These are phyloP conservation scores for Neodiprion pinetum DNA, from an alignment of 1,140 invertebrate species.

Conservation along the genomic window DNA sequence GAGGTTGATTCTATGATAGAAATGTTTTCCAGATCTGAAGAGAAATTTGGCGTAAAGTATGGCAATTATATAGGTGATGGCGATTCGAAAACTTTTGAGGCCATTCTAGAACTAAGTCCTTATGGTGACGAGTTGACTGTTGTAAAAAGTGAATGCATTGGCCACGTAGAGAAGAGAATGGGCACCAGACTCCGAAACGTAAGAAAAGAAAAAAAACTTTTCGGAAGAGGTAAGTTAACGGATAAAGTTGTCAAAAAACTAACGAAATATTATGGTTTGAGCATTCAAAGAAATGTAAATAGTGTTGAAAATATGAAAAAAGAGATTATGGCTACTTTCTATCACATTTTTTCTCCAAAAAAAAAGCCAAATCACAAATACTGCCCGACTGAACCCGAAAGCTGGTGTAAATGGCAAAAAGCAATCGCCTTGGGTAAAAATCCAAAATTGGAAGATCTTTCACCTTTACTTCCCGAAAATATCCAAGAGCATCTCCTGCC, in stretches of 20 bases:
- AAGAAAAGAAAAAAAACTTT: slow-evolving; percentile 16
- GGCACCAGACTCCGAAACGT: slow-evolving; percentile 24
- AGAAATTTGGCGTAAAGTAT: slow-evolving; percentile 27
- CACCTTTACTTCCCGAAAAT: slow-evolving; percentile 20
- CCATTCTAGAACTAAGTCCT: slow-evolving; percentile 17
- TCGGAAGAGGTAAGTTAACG: slow-evolving; percentile 19
- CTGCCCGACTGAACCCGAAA: background rate
- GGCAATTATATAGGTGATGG: slow-evolving; percentile 27
- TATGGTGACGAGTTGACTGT: slow-evolving; percentile 18
- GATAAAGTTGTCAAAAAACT: slow-evolving; percentile 14
- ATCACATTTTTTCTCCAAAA: background rate
- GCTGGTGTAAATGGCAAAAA: too few species aligned
- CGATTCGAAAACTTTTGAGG: slow-evolving; percentile 20
- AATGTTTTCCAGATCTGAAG: slow-evolving; percentile 32
- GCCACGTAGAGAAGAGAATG: slow-evolving; percentile 25
- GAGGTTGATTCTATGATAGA: slow-evolving; percentile 26
- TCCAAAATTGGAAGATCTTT: background rate
- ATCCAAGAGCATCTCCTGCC: slow-evolving; percentile 22
- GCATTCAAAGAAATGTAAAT: background rate
- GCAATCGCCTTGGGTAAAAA: too few species aligned
- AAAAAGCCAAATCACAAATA: slow-evolving; percentile 11
- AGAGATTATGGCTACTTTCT: background rate
- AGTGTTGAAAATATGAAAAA: slow-evolving; percentile 1
- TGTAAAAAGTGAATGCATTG: slow-evolving; percentile 24
- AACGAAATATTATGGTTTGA: background rate